These are phyloP conservation scores for Drosophila prolongata DNA, from an alignment of 2,888 invertebrate species.

Conservation along the genomic window DNA sequence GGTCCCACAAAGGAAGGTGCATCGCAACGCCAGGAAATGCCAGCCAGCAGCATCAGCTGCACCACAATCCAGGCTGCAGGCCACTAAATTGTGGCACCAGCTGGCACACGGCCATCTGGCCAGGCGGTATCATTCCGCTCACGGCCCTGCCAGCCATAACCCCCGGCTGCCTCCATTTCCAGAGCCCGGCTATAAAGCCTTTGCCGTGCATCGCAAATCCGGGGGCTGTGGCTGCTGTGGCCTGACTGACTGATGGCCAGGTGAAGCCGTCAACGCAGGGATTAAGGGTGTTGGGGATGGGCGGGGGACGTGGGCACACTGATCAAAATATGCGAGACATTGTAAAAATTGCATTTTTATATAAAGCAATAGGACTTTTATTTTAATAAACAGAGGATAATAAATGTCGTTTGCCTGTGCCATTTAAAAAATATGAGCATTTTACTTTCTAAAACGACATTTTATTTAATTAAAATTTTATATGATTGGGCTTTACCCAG, in stretches of 20 bases:
- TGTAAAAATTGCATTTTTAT: neutral
- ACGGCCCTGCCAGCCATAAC: neutral
- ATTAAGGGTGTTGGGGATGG: constrained; percentile 45
- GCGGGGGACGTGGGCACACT: constrained; percentile 1
- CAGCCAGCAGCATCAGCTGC: constrained; percentile 18
- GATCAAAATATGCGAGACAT: neutral
- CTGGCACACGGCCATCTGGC: constrained; percentile 45
- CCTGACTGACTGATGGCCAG: constrained; percentile 65
- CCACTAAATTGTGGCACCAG: constrained; percentile 64
- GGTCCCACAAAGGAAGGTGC: constrained; percentile 12
- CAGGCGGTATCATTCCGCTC: neutral
- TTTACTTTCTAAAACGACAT: no score
- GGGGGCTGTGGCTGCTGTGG: constrained; percentile 39
- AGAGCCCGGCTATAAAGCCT: constrained; percentile 17
- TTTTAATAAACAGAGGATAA: no score
- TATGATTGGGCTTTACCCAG: no score
- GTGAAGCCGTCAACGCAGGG: constrained; percentile 56
- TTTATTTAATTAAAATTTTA: no score
- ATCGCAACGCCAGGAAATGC: neutral
- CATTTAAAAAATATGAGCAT: no score
- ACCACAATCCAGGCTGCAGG: constrained; percentile 38
- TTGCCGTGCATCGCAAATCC: constrained; percentile 36
- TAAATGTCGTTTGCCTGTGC: no score
- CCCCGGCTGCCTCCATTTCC: constrained; percentile 6
- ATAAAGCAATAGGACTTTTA: no score